phyloP scores from a whole-genome alignment of 2,113 vertebrate genomes.

The Aphyosemion australe region DNA sequence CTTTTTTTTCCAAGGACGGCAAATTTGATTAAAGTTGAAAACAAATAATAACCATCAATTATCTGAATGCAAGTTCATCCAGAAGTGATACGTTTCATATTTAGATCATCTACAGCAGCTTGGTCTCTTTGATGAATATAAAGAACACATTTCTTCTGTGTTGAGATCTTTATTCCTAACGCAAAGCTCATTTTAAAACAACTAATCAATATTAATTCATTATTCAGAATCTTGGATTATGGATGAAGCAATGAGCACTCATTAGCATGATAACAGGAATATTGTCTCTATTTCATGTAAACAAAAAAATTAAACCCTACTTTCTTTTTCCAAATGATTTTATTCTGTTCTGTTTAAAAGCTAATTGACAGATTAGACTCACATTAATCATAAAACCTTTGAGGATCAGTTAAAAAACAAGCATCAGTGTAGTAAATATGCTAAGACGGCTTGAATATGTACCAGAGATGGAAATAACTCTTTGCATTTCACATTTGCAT shows the following conservation, averaged over 20 bases:
- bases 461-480: background rate
- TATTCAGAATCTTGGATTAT: slow-evolving; percentile 2
- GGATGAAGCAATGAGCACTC: background rate
- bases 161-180: slow-evolving; percentile 17
- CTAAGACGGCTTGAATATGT: background rate
- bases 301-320: background rate
- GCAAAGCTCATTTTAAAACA: slow-evolving; percentile 11
- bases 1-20: slow-evolving; percentile 12
- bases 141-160: slow-evolving; percentile 19
- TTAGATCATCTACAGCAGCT: slow-evolving; percentile 33
- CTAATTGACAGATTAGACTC: too few relatives aligned
- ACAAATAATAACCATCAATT: slow-evolving; percentile 42
- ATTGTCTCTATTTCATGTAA: background rate
- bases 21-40: slow-evolving; percentile 46
- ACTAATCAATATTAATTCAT: slow-evolving; percentile 37
- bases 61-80: slow-evolving; percentile 16
- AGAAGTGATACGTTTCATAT: slow-evolving; percentile 32
- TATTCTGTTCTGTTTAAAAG: background rate
- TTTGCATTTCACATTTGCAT: background rate
- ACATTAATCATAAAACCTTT: background rate
- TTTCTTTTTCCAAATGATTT: background rate
- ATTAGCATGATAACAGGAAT: background rate
- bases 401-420: slow-evolving; percentile 7
- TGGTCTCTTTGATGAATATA: slow-evolving; percentile 20
- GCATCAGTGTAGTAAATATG: too few relatives aligned